Evolutionary conservation across 2,113 vertebrate species (phyloP).

Genomic region (Pelvicachromis taeniatus): DNA sequence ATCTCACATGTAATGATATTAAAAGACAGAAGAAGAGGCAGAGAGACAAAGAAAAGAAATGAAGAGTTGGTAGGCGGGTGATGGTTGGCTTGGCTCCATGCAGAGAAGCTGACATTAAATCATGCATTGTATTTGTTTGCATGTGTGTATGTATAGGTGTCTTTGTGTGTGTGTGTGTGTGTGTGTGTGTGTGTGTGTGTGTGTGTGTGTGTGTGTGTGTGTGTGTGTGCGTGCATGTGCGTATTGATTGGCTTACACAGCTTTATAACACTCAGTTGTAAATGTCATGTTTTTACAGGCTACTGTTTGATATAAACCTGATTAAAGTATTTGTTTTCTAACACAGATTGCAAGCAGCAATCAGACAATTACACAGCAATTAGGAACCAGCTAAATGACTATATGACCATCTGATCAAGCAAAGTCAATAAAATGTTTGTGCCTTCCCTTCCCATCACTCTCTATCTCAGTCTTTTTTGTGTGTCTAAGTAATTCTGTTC

Average conservation of each 20-base stretch:
- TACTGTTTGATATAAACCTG: conserved; percentile 79
- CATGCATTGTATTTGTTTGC: conserved; percentile 64
- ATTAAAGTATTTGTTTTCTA: conserved; percentile 79
- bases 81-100: conserved; percentile 48
- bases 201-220: not conserved
- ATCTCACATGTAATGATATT: not conserved
- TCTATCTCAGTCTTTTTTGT: not conserved
- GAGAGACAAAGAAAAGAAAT: not conserved
- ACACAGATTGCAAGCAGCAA: conserved; percentile 66
- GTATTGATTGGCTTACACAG: conserved; percentile 78
- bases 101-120: conserved; percentile 75
- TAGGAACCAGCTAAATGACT: conserved; percentile 67
- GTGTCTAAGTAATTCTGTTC: conserved; percentile 3
- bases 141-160: conserved; percentile 18
- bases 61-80: conserved; percentile 16
- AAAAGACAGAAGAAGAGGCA: not conserved
- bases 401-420: conserved; percentile 61
- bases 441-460: not conserved
- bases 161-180: conserved; percentile 37
- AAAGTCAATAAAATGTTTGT: conserved; percentile 58
- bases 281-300: conserved; percentile 79
- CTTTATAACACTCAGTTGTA: conserved; percentile 78
- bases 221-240: not conserved
- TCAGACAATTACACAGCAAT: conserved; percentile 74
- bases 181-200: conserved; percentile 52